Evolutionary conservation across 2,113 vertebrate genomes (phyloP), one percentile per base, ranked within the genome.

Genomic region (Apteryx mantelli): DNA sequence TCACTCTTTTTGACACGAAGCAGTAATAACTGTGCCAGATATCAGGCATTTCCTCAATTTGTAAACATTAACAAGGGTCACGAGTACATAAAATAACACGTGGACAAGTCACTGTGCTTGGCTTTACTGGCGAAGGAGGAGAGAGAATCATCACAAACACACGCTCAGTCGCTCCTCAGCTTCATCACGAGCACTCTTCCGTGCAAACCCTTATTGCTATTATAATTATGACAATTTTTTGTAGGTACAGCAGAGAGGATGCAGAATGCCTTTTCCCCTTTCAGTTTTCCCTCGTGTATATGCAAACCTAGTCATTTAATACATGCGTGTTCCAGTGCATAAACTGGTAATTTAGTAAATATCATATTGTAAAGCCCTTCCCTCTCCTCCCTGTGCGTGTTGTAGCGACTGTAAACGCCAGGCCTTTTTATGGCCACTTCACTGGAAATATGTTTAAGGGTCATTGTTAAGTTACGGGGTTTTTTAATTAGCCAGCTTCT

Each of bases 1-100:
- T 98, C 98, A 98, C 97, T 98, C 98, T 97, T 17, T 73, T 73
- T 98, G 98, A 98, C 97, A 65, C 44, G 97, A 98, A 98, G 97
- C 97, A 97, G 96, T 97, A 94, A 95, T 46, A 98, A 92, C 93
- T 90, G 87, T 88, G 96, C 97, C 98, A 98, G 97, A 97, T 97
- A 97, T 97, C 96, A 97, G 97, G 89, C 95, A 50, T 98, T 98
- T 96, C 93, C 96, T 97, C 21, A 8, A 64, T 96, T 94, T 97
- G 98, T 95, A 96, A 98, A 96, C 97, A 93, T 83, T 96, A 93
- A 82, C 56, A 16, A 88, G 75, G 97, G 96, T 96, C 96, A 46
- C 4, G 26, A 87, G 58, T 5, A 85, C 95, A 81, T 90, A 56
- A 65, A 96, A 60, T 14, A 52, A 19, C 83, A 32, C 30, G 1